Evolutionary conservation across 2,888 invertebrate genomes (phyloP), one percentile per base, ranked within the genome.

Genomic region (Globia sparganii): DNA sequence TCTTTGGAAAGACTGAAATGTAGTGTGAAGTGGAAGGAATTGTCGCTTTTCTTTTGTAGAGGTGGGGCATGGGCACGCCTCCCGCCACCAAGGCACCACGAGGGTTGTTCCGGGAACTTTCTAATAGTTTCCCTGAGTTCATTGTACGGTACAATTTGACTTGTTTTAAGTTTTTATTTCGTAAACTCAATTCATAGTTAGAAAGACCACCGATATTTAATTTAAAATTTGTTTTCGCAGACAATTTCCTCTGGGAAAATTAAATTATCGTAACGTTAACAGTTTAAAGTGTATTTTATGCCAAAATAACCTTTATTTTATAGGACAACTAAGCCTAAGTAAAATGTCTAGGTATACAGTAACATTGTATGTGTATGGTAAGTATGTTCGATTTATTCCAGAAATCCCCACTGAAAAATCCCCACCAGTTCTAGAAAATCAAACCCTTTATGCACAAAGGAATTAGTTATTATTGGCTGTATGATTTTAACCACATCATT

Each of bases 81-180:
- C 90, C 93, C 93, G 94, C 86, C 94, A 88, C 84, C 81, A 82
- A 91, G 94, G 94, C 94, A 94, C 94, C 94, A 90, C 88, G 89
- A 83, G 86, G 82, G 88, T 85, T 85, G 88, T 95, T 95, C 95
- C 89, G 84, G 88, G 94, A 95, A 95, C 88, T 91, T 91, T 88
- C 89, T 94, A 94, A 94, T 94, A 93, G 93, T 94, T 93, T 93
- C 92, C 92, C 86, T 87, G 91, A 93, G 92, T 94, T 92, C 91
- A 92, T 88, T 91, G 93, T 86, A 91, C 92, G 88, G 86, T 86
- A 90, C 88, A 88, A 91, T 92, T 92, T 90, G 83, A 91, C 86
- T 90, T 88, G 87, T 87, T 88, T 86, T 75, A 85, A 84, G 80
- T 88, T 89, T 89, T 90, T 85, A 78, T 84, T 83, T 81, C 62